Conservation (phyloP, 2,888 invertebrate genomes). For the Acrobasis repandana region DNA sequence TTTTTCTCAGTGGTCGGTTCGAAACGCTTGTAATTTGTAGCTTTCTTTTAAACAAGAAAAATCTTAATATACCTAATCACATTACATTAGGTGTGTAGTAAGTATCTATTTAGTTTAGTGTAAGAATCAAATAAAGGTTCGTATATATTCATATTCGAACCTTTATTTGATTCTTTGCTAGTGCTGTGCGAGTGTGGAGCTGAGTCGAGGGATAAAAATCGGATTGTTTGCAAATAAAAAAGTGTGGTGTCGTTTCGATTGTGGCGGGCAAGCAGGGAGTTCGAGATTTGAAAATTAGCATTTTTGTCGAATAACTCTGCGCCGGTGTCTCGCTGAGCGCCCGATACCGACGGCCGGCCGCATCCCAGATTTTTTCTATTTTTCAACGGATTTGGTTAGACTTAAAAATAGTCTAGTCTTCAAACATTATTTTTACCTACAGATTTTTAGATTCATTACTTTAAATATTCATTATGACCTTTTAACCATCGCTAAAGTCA, state of each 20-base stretch:
- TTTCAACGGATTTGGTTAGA: slow-evolving; percentile 58
- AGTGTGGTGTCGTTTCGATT: slow-evolving; percentile 65
- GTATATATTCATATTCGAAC: too few relatives aligned
- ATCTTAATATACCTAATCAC: too few relatives aligned
- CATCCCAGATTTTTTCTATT: slow-evolving; percentile 62
- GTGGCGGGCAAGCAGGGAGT: slow-evolving; percentile 66
- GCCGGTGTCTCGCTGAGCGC: slow-evolving; percentile 74
- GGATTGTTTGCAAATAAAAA: slow-evolving; percentile 67
- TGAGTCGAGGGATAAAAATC: slow-evolving; percentile 51
- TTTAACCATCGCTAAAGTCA: too few relatives aligned
- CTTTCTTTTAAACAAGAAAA: too few relatives aligned
- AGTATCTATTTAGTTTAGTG: too few relatives aligned
- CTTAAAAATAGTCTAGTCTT: slow-evolving; percentile 27
- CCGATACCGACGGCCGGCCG: slow-evolving; percentile 72
- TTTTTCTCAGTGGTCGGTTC: too few relatives aligned
- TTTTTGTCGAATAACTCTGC: slow-evolving; percentile 82
- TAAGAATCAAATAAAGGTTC: too few relatives aligned
- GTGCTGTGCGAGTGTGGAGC: slow-evolving; percentile 39
- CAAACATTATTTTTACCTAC: background rate
- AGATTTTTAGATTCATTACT: too few relatives aligned
- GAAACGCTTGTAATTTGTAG: too few relatives aligned
- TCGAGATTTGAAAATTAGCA: slow-evolving; percentile 82
- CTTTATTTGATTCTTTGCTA: slow-evolving; percentile 22
- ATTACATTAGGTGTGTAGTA: too few relatives aligned
- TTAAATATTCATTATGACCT: too few relatives aligned